Evolutionary conservation across 2,888 invertebrate species (phyloP), one percentile per base, ranked within the genome.

Genomic region (Cremastinae sp.): DNA sequence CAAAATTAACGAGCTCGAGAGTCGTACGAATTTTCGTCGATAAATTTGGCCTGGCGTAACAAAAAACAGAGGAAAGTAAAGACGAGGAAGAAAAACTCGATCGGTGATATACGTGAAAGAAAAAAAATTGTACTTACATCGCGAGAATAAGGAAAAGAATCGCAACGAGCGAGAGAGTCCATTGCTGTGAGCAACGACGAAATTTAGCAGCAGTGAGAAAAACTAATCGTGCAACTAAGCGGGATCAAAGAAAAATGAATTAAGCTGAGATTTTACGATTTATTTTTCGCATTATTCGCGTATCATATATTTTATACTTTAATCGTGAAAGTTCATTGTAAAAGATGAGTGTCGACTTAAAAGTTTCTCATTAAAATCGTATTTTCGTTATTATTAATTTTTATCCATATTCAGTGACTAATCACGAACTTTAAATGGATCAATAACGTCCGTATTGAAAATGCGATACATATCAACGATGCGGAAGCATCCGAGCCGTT

Each of bases 381-480:
- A n/a, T 41, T 41, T 41, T 41, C 12, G 41, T 41, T 41, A 2
- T 53, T 22, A 28, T 37, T 9, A 8, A n/a, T 59, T 41, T 28
- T 41, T 4, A 5, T 28, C 28, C 5, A 28, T 28, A 5, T 41
- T 41, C 41, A 41, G 39, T 56, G 64, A 61, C 62, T 45, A 69
- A 58, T 10, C 35, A 74, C 69, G 69, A 58, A 66, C 64, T 69
- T 69, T 56, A 45, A 62, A 55, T 43, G 69, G 56, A 64, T 64
- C 47, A 69, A 56, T 49, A 37, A 74, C 43, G 69, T 74, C 69
- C 69, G 58, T 43, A 65, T 56, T 39, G 3, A 56, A 56, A 35
- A 66, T 55, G 59, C 56, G 49, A 62, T 74, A 64, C 74, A 74
- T 70, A 74, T 74, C 64, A 74, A 37, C 58, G 56, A 69, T 18